Evolutionary conservation across 2,113 vertebrate genomes (phyloP).

Genomic region (Argyrosomus japonicus): DNA sequence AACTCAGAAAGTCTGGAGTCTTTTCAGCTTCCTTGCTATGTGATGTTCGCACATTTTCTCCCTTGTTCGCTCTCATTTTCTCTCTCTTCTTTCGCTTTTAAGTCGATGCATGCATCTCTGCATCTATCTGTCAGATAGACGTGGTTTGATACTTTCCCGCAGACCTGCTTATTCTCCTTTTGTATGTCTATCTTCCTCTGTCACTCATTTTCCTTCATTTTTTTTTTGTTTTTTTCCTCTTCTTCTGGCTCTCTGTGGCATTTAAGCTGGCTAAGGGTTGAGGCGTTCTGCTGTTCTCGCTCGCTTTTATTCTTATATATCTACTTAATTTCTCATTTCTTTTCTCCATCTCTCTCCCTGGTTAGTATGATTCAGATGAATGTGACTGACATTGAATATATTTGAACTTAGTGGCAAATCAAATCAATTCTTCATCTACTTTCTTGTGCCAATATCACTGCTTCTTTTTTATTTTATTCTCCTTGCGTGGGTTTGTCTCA

Average conservation of each 20-base stretch:
- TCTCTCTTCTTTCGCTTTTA: constrained; percentile 29
- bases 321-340: background rate
- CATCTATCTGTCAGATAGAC: constrained; percentile 17
- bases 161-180: constrained; percentile 19
- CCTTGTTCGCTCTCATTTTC: constrained; percentile 29
- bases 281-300: background rate
- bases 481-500: background rate
- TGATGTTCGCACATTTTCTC: constrained; percentile 22
- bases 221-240: background rate
- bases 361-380: background rate
- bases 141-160: constrained; percentile 31
- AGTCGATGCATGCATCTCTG: constrained; percentile 13
- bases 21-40: constrained; percentile 3
- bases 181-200: constrained; percentile 25
- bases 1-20: constrained; percentile 10
- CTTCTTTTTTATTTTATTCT: constrained; percentile 12
- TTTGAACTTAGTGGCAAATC: constrained; percentile 18
- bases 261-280: constrained; percentile 1
- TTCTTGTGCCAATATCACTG: constrained; percentile 1
- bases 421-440: constrained; percentile 34
- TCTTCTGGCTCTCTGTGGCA: constrained; percentile 10
- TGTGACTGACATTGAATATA: constrained; percentile 31
- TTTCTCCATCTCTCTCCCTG: background rate
- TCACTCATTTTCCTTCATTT: constrained; percentile 18
- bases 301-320: constrained; percentile 18